Conservation (phyloP, 2,888 invertebrate genomes). For the Dendrolimus houi region DNA sequence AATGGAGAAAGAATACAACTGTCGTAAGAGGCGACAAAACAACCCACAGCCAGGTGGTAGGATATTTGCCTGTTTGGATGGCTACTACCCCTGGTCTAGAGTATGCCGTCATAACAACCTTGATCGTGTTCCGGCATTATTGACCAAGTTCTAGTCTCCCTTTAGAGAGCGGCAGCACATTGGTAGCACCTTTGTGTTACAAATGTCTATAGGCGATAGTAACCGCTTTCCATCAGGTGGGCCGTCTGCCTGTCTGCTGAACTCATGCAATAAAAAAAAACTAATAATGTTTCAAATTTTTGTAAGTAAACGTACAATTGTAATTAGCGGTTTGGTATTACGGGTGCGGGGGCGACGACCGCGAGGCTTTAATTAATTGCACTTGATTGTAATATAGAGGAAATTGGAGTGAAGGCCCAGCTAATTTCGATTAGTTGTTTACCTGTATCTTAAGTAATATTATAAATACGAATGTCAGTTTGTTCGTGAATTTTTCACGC, state of each 20-base stretch:
- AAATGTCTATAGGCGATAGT: background rate
- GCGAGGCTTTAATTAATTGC: background rate
- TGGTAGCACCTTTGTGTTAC: background rate
- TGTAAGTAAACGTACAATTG: slow-evolving; percentile 1
- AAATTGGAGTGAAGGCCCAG: background rate
- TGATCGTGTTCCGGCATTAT: background rate
- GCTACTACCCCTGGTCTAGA: background rate
- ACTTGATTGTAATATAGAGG: slow-evolving; percentile 7
- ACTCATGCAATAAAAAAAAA: background rate
- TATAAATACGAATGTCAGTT: too few relatives aligned
- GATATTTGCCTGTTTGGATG: background rate
- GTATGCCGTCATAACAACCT: background rate
- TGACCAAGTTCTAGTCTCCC: background rate
- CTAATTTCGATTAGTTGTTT: too few relatives aligned
- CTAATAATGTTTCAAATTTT: background rate
- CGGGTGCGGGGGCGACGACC: background rate
- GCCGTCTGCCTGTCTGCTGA: background rate
- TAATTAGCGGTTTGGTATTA: background rate
- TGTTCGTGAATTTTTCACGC: too few relatives aligned
- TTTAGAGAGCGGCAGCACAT: background rate
- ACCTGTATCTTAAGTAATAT: too few relatives aligned
- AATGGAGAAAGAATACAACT: background rate
- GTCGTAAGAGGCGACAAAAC: background rate
- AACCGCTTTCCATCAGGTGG: background rate
- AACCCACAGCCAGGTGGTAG: background rate